A percentile compares a stretch with the other conserved stretches of the same genome.
These are phyloP conservation scores for Aleadryas rufinucha DNA, from an alignment of 2,113 vertebrate species.

Conservation along the genomic window DNA sequence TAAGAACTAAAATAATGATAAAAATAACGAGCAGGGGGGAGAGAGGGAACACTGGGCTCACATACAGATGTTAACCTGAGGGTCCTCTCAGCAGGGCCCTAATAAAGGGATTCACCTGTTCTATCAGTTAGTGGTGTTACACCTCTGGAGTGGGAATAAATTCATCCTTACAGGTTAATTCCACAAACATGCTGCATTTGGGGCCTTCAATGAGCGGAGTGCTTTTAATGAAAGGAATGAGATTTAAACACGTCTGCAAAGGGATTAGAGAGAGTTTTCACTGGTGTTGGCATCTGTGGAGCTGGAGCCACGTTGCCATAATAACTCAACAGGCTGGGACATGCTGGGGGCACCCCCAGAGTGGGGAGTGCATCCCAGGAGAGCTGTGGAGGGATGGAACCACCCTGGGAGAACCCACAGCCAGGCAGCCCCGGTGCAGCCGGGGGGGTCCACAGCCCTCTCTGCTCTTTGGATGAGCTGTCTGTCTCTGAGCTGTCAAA, in stretches of 20 bases:
- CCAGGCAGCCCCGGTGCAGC: background rate
- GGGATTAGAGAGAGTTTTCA: background rate
- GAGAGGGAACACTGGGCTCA: rapidly evolving
- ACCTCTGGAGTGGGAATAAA: background rate
- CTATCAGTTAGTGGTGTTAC: background rate
- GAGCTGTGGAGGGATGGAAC: background rate
- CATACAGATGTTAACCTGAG: background rate
- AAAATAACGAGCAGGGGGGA: background rate
- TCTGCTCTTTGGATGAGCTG: background rate
- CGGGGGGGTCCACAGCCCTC: background rate
- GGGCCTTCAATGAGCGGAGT: background rate
- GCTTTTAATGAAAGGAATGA: background rate
- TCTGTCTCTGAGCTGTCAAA: background rate
- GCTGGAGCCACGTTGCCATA: background rate
- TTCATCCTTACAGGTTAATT: background rate
- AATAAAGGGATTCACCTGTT: background rate
- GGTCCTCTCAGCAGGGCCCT: background rate
- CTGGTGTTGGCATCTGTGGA: background rate
- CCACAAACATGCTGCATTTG: rapidly evolving
- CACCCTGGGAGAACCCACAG: background rate
- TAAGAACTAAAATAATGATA: background rate
- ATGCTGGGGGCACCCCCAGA: rapidly evolving
- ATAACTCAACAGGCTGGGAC: background rate
- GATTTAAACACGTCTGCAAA: background rate
- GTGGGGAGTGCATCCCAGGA: background rate